A percentile compares a stretch with the other conserved stretches of the same genome.
Evolutionary conservation across 1,140 invertebrate genomes (phyloP).

Genomic region (Sipha flava): DNA sequence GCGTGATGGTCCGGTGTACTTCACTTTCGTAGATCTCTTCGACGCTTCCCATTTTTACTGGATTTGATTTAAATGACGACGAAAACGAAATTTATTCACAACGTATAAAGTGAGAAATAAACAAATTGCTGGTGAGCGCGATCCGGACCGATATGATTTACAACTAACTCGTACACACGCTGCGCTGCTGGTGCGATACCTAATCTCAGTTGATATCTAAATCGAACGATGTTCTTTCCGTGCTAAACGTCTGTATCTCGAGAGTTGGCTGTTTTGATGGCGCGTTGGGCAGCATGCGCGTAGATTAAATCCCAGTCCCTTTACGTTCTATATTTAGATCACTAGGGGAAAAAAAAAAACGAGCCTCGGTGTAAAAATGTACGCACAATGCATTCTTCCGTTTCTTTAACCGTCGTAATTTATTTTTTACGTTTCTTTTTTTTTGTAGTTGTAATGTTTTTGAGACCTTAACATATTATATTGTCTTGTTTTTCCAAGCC

Average conservation of each 20-base stretch:
- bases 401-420: background rate
- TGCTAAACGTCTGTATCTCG: background rate
- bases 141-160: background rate
- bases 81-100: background rate
- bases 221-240: background rate
- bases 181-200: background rate
- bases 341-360: background rate
- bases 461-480: background rate
- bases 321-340: background rate
- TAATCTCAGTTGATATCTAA: background rate
- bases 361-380: background rate
- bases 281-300: background rate
- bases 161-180: background rate
- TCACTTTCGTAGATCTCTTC: slow-evolving; percentile 39
- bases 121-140: too few species aligned
- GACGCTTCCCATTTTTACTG: slow-evolving; percentile 36
- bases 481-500: background rate
- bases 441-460: background rate
- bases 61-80: background rate
- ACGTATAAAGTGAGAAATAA: background rate
- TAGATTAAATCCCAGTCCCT: background rate
- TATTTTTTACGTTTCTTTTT: background rate
- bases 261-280: background rate
- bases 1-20: slow-evolving; percentile 36
- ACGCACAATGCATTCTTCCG: background rate